Base-by-base conservation (phyloP, 2,888 invertebrate species). In the Agrotis segetum region DNA sequence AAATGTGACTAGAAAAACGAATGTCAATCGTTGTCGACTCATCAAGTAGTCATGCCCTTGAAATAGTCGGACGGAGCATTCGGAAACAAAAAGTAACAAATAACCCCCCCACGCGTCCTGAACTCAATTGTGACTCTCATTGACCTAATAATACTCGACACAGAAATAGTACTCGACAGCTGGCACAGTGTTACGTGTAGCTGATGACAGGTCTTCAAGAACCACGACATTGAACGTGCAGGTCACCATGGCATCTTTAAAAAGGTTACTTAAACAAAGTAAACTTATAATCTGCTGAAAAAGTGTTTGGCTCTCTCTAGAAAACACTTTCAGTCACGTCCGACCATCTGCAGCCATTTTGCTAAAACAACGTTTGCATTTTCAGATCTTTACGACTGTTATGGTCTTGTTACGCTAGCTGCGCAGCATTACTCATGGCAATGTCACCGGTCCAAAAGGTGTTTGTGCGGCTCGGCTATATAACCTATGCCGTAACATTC, bases 81-180 rank as follows among this genome's bases (percentile, higher is more conserved):
- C 82, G 79, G 79, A 70, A 72, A 74, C 85, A 74, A 77, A 84
- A 77, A 71, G 70, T 74, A 77, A 73, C 67, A 71, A 69, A 65
- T 71, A 65, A 73, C 70, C 68, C 34, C 2, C 65, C 79, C 72
- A 78, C 73, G 71, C 73, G 75, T 58, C 66, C 71, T 75, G 67
- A 71, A 67, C 75, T 71, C 79, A 44, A 85, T 83, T 73, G 84
- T 81, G 67, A 75, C 67, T 84, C 75, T 81, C 81, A 74, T 85
- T 79, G 84, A 74, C 73, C 68, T 85, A 84, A 74, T 79, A 81
- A 77, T 84, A 84, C 79, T 34, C 49, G 64, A 19, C 29, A 63
- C 61, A 62, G 69, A 79, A 74, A 78, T 85, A 83, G 63, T 55
- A 53, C 40, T 19, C 71, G 76, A 67, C 79, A 82, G 86, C 76